phyloP scores from a whole-genome alignment of 2,888 invertebrate species.

The Theretra japonica region DNA sequence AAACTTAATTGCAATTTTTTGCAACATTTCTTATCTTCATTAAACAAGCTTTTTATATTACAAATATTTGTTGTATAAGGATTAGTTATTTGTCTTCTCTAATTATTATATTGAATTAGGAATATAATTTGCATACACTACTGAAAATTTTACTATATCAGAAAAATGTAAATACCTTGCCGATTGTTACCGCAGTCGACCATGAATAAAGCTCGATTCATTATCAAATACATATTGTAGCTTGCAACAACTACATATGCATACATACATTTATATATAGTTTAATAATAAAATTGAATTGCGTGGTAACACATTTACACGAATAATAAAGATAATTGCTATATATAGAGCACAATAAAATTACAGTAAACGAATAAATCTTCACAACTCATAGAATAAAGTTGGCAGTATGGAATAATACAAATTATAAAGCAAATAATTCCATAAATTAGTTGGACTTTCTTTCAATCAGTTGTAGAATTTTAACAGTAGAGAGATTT shows the following conservation, averaged over 20 bases:
- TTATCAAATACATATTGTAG: constrained; percentile 2
- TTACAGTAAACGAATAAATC: not conserved
- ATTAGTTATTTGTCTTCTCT: too few species aligned
- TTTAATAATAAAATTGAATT: constrained; percentile 8
- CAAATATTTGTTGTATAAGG: too few species aligned
- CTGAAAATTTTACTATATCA: too few species aligned
- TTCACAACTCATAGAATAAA: constrained; percentile 11
- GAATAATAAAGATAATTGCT: not conserved
- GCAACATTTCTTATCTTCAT: too few species aligned
- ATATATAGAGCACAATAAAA: constrained; percentile 1
- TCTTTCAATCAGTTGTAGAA: not conserved
- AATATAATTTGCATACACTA: too few species aligned
- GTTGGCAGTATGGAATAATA: not conserved
- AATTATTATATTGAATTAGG: too few species aligned
- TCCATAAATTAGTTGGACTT: constrained; percentile 11
- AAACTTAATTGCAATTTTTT: too few species aligned
- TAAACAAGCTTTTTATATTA: too few species aligned
- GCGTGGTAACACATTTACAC: constrained; percentile 22
- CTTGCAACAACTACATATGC: constrained; percentile 18
- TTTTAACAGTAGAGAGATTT: not conserved
- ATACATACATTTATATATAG: constrained; percentile 21
- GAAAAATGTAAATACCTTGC: not conserved
- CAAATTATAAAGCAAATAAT: constrained; percentile 24
- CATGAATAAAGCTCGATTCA: constrained; percentile 11
- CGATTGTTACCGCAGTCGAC: not conserved